These are phyloP conservation scores for Orbicella faveolata DNA, from an alignment of 64 coral and sea anemone species.

Conservation along the genomic window DNA sequence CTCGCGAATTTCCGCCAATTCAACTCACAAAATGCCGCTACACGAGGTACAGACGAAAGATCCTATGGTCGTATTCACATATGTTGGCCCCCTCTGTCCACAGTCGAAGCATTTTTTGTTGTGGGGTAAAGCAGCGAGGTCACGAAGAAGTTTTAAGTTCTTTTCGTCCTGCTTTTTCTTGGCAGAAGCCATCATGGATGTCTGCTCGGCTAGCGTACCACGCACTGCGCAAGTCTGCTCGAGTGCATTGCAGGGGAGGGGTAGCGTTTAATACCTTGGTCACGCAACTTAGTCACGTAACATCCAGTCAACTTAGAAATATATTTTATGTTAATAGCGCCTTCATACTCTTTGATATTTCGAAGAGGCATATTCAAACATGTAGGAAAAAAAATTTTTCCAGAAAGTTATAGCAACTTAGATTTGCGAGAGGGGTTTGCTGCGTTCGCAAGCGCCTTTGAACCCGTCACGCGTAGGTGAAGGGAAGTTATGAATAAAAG, in stretches of 20 bases:
- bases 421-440: no score
- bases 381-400: no score
- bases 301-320: no score
- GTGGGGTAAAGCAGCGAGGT: constrained; percentile 86
- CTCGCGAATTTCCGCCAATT: background rate
- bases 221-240: constrained; percentile 52
- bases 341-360: no score
- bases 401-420: no score
- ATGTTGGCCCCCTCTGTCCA: constrained; percentile 97
- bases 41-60: constrained; percentile 99
- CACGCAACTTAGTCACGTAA: background rate
- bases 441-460: no score
- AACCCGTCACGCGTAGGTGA: no score
- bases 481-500: no score
- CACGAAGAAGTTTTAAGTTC: constrained; percentile 95
- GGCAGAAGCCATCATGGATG: constrained; percentile 94
- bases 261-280: background rate
- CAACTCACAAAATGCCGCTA: constrained; percentile 99
- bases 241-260: constrained; percentile 18
- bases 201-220: constrained; percentile 39
- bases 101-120: constrained; percentile 99
- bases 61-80: constrained; percentile 99
- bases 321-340: no score
- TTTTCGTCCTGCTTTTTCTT: constrained; percentile 98
- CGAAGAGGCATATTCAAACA: no score